Base-by-base conservation (phyloP, 2,113 vertebrate species). In the Cryptotis parvus region DNA sequence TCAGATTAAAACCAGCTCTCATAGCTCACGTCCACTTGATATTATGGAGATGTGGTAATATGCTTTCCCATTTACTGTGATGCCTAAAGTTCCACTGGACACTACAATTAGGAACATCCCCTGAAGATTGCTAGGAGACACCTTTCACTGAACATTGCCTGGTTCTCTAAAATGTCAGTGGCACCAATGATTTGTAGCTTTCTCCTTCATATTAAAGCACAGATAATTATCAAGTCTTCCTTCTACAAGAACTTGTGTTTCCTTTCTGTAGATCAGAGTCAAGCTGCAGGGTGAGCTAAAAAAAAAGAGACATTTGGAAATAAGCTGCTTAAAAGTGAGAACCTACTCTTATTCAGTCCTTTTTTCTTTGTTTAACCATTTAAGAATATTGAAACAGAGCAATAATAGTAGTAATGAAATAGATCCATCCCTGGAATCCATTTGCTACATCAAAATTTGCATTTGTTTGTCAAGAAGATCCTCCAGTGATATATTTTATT, bases 401-500 rank as follows among this genome's bases (percentile, higher is more conserved):
- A 22, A 43, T 31, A 65, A 22, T 4, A 45, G 27, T 49, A 12
- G 55, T 9, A 35, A 41, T 31, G 9, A 4, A 45, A 43, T 55
- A 18, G 41, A 33, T 63, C 75, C 24, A 0, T 78, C 84, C 31
- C n/a, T 58, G 52, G 45, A 70, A 89, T 15, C 63, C 14, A 49
- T 37, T 33, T 79, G 18, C 31, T 33, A 45, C 45, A 70, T 81
- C 20, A 77, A 66, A 74, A 66, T 69, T 89, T 63, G 35, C 27
- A 35, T 87, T 89, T 75, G 43, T 92, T 88, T 72, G 24, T 24
- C n/a, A 66, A 74, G 61, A 68, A 76, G 43, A 66, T 52, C 63
- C 9, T n/a, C n/a, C 4, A 49, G 41, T 26, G 39, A 89, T 55
- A 1, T 18, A 26, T 76, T 82, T 92, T 52, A 55, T 73, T 96